These are phyloP conservation scores for Misgurnus mizolepis DNA, from an alignment of 2,113 vertebrate species.

Conservation along the genomic window DNA sequence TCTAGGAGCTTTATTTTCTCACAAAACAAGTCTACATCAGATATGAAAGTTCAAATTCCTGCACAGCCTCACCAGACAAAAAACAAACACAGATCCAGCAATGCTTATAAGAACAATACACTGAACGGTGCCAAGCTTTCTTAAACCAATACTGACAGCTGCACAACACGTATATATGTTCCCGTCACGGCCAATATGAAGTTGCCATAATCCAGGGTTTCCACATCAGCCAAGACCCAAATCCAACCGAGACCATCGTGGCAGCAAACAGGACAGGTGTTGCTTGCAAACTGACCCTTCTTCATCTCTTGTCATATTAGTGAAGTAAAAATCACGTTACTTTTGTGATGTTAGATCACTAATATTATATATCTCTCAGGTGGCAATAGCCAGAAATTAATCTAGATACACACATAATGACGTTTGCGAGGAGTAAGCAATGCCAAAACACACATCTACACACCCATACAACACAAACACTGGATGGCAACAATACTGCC, in stretches of 20 bases:
- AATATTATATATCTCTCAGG: not conserved
- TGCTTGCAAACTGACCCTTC: constrained; percentile 6
- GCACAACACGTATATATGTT: not conserved
- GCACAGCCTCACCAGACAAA: not conserved
- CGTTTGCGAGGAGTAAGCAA: constrained; percentile 22
- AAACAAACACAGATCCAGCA: not conserved
- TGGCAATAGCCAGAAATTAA: not conserved
- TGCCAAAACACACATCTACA: constrained; percentile 19
- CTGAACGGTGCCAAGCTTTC: not conserved
- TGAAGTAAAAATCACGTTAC: not conserved
- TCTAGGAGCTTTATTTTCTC: not conserved
- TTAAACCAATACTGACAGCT: not conserved
- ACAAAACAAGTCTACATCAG: not conserved
- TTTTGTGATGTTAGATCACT: constrained; percentile 14
- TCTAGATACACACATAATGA: not conserved
- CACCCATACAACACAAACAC: not conserved
- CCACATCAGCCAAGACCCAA: constrained; percentile 23
- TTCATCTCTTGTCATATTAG: not conserved
- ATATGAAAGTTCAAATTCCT: constrained; percentile 27
- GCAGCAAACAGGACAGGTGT: constrained; percentile 23
- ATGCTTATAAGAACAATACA: not conserved
- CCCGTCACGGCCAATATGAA: not conserved
- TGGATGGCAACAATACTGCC: too few relatives aligned
- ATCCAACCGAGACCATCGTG: not conserved
- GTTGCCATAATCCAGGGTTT: not conserved